Evolutionary conservation across 2,888 invertebrate genomes (phyloP).

Genomic region (Sarcophaga subvicina): DNA sequence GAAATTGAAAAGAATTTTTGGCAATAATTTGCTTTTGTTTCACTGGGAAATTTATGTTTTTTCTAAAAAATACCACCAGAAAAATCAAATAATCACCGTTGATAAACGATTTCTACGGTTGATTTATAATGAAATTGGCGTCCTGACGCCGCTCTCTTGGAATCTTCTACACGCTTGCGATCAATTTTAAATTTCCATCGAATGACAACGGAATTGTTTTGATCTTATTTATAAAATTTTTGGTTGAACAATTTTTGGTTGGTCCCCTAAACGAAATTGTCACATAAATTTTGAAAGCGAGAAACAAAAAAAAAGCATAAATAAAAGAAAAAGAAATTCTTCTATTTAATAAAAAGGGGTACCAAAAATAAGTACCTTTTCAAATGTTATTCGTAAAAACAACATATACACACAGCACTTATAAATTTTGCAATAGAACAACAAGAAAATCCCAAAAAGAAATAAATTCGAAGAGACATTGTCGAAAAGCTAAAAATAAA

Average conservation of each 20-base stretch:
- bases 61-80: neutral
- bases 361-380: too few species aligned
- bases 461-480: constrained; percentile 58
- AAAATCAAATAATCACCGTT: neutral
- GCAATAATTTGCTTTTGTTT: neutral
- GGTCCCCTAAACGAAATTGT: constrained; percentile 44
- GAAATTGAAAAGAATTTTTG: constrained; percentile 2
- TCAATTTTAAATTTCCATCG: too few species aligned
- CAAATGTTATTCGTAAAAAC: too few species aligned
- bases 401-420: neutral
- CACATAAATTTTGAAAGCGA: constrained; percentile 40
- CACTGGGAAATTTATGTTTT: neutral
- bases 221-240: too few species aligned
- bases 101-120: neutral
- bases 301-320: too few species aligned
- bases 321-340: too few species aligned
- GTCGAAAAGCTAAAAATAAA: constrained; percentile 62
- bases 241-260: neutral
- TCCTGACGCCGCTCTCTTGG: too few species aligned
- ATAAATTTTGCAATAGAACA: constrained; percentile 63
- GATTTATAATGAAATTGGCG: neutral
- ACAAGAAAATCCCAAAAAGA: constrained; percentile 51
- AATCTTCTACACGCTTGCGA: too few species aligned
- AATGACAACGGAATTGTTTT: too few species aligned
- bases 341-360: too few species aligned